These are phyloP conservation scores for Perodicticus potto DNA, from an alignment of 2,797 vertebrate genomes.

Conservation along the genomic window DNA sequence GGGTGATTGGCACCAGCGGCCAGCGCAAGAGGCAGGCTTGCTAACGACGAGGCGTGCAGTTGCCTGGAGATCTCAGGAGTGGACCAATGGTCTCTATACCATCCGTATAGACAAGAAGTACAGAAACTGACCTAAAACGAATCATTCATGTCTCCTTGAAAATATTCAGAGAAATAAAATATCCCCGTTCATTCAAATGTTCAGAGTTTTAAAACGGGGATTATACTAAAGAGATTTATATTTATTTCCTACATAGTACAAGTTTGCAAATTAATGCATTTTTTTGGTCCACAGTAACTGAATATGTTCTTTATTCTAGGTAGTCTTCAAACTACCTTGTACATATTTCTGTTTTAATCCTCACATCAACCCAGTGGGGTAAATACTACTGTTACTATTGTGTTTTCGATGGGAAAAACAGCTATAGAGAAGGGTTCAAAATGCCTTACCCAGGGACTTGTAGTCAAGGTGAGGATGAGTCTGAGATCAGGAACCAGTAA, in stretches of 20 bases:
- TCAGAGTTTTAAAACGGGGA: not conserved
- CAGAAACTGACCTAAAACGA: not conserved
- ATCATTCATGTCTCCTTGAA: not conserved
- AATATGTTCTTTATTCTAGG: not conserved
- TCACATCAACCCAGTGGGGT: not conserved
- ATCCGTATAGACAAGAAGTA: not conserved
- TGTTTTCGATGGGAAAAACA: not conserved
- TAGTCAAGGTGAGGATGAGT: not conserved
- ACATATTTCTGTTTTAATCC: not conserved
- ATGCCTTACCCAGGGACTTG: not conserved
- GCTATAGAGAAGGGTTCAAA: not conserved
- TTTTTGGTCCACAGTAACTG: not conserved
- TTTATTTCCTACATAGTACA: not conserved
- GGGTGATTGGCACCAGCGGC: not conserved
- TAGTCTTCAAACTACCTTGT: not conserved
- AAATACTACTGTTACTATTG: not conserved
- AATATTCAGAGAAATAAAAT: not conserved
- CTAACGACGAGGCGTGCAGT: not conserved
- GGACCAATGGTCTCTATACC: accelerated
- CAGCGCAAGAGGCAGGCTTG: conserved; percentile 8
- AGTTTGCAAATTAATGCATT: not conserved
- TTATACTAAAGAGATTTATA: not conserved
- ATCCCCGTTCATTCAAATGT: not conserved
- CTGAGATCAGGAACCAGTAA: not conserved
- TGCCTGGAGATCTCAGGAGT: not conserved